Evolutionary conservation across 2,797 vertebrate genomes (phyloP).

Genomic region (Centropyge bicolor): DNA sequence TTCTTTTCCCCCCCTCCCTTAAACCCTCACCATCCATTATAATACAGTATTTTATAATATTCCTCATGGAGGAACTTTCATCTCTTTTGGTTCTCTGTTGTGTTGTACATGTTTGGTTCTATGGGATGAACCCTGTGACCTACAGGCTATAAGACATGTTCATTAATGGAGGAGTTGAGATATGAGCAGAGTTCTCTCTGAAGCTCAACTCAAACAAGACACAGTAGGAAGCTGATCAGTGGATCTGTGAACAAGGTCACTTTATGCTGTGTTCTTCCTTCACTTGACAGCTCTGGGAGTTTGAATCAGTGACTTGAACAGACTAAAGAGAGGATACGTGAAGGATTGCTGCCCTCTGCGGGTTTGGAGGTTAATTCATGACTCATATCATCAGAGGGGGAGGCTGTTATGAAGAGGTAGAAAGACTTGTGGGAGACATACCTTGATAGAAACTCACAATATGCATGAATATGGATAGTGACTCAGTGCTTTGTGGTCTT

Average conservation of each 20-base stretch:
- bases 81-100: background rate
- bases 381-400: conserved; percentile 5
- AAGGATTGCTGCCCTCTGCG: conserved; percentile 30
- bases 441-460: background rate
- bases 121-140: background rate
- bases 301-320: conserved; percentile 38
- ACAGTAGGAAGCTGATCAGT: conserved; percentile 33
- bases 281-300: conserved; percentile 38
- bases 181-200: background rate
- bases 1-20: background rate
- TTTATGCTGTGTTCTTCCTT: conserved; percentile 10
- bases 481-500: background rate
- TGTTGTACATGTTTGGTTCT: conserved; percentile 16
- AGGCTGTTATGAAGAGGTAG: background rate
- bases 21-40: conserved; percentile 11
- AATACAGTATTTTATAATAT: conserved; percentile 4
- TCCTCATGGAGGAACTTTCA: background rate
- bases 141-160: background rate
- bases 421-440: background rate
- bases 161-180: background rate
- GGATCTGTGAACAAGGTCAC: conserved; percentile 24
- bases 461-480: background rate
- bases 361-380: conserved; percentile 36
- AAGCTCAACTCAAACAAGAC: conserved; percentile 39
- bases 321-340: background rate